Base-by-base conservation (phyloP, 2,113 vertebrate species). In the Uria aalge region DNA sequence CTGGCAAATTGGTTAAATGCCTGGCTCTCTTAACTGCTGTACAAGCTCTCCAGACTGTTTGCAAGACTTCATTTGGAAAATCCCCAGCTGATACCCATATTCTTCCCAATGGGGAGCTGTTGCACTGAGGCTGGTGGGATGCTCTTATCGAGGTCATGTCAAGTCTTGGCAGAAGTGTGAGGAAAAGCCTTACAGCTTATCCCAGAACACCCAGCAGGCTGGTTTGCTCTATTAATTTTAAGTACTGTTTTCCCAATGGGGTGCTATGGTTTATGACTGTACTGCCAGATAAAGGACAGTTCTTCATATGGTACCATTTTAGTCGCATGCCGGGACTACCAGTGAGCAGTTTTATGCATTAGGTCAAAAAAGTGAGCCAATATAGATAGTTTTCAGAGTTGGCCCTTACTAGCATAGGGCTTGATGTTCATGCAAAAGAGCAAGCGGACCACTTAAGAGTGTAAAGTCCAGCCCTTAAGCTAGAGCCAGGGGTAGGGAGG, bases 41-140 rank as follows among this genome's bases (percentile, higher is more conserved):
- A 67, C 91, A 48, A 82, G 63, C 78, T 92, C 79, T 94, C 63
- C 95, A 94, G 81, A 78, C 77, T 92, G 80, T 80, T 96, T 66
- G 56, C 77, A 88, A 96, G 92, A 36, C 85, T 91, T 92, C 43
- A 73, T 92, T 90, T 97, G 85, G 88, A 94, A 91, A 78, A 92
- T 69, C 4, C 67, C 84, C 81, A 93, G 91, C 92, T 94, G 94
- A 93, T 89, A 91, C 2, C 81, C 73, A 45, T 94, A 90, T 97
- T 93, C 68, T 88, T 97, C 90, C 87, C 87, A 0, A 56, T 63
- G 78, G 93, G 94, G 85, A 94, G 89, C 94, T 73, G 60, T 90
- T 84, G 32, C 59, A 38, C 76, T 67, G 67, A 53, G 59, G 29
- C 81, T 86, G 93, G 73, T 95, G 73, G 76, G 92, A 77, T 94